Conservation (phyloP, 2,797 vertebrate species). For the Tinamus major region DNA sequence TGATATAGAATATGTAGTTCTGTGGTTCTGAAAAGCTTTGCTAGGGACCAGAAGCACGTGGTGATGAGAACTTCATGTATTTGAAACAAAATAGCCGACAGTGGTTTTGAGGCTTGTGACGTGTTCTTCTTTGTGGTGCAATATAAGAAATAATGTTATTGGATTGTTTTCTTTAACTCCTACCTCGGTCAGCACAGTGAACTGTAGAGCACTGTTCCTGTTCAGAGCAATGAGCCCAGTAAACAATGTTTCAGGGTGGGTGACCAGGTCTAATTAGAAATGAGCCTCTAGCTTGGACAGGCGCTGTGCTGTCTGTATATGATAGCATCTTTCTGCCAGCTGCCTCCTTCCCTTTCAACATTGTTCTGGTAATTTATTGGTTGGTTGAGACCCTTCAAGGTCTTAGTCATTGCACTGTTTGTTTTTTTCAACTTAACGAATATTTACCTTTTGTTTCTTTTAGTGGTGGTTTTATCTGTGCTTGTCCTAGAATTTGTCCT, state of each 20-base stretch:
- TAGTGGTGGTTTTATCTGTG: background rate
- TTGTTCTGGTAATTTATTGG: background rate
- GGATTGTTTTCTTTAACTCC: background rate
- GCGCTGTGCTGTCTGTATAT: background rate
- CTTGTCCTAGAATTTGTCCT: background rate
- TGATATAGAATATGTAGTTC: background rate
- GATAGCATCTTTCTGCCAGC: background rate
- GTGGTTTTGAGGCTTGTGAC: background rate
- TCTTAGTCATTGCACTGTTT: background rate
- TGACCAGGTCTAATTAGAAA: background rate
- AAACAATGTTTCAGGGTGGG: background rate
- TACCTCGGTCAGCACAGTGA: background rate
- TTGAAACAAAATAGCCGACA: background rate
- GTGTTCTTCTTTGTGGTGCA: background rate
- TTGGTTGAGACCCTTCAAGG: background rate
- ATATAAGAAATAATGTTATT: background rate
- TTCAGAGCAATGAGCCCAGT: background rate
- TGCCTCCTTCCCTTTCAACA: background rate
- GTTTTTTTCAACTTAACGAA: background rate
- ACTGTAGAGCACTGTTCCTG: fast-evolving
- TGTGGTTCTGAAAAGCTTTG: background rate
- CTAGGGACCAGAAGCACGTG: background rate
- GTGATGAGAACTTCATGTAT: background rate
- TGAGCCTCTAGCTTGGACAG: background rate
- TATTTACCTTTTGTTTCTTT: background rate